Percentiles rank a stretch among this genome's conserved stretches.
Evolutionary conservation across 2,113 vertebrate species (phyloP).

Genomic region (Cryptoleucopteryx plumbea): DNA sequence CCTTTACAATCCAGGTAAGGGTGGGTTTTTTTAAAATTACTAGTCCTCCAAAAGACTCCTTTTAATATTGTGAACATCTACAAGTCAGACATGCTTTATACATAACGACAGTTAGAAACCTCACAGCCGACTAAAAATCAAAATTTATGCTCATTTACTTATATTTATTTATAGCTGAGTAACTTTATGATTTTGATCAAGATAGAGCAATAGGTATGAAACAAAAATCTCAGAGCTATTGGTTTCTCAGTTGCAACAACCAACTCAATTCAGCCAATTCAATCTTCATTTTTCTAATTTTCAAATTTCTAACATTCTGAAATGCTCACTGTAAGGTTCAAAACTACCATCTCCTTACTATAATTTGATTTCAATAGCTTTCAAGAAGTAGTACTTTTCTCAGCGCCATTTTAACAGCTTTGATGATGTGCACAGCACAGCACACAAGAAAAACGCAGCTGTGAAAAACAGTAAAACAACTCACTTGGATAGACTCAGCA

Average conservation of each 20-base stretch:
- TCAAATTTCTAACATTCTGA: constrained; percentile 14
- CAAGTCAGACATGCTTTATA: background rate
- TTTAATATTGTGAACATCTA: background rate
- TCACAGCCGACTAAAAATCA: background rate
- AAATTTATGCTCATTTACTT: constrained; percentile 30
- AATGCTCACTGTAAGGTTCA: constrained; percentile 25
- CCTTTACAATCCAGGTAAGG: background rate
- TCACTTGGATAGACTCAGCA: background rate
- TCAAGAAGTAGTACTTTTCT: constrained; percentile 25
- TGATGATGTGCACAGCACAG: background rate
- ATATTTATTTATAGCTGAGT: constrained; percentile 22
- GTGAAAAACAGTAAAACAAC: constrained; percentile 1
- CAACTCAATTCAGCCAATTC: constrained; percentile 23
- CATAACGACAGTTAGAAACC: background rate
- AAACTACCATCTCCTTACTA: constrained; percentile 49
- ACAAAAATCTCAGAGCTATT: constrained; percentile 31
- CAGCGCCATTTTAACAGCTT: constrained; percentile 29
- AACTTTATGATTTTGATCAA: constrained; percentile 51
- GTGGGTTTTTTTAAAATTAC: background rate
- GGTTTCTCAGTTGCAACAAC: constrained; percentile 35
- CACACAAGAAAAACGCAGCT: background rate
- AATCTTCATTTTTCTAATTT: constrained; percentile 41
- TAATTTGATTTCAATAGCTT: constrained; percentile 39
- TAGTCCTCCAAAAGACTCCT: background rate
- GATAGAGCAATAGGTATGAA: constrained; percentile 37